These are phyloP conservation scores for Nesidiocoris tenuis DNA, from an alignment of 2,888 invertebrate genomes.

Conservation along the genomic window DNA sequence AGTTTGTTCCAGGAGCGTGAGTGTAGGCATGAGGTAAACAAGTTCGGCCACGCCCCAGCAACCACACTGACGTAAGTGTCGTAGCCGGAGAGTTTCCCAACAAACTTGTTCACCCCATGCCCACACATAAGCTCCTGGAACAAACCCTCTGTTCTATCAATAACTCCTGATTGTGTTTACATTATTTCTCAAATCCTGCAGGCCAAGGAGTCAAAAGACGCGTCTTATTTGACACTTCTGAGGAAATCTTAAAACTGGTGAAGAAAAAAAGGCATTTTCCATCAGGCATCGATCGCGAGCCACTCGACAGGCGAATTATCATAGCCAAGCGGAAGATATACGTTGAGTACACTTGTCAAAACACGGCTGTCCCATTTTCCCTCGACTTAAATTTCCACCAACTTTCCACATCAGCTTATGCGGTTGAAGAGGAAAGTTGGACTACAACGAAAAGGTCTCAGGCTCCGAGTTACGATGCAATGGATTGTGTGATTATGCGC, in stretches of 20 bases:
- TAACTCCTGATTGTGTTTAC: too few species aligned
- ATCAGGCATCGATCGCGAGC: constrained; percentile 17
- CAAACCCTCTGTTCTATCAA: too few species aligned
- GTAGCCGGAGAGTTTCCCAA: too few species aligned
- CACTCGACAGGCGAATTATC: constrained; percentile 18
- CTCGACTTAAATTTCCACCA: constrained; percentile 34
- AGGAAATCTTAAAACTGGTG: background rate
- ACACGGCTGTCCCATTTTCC: constrained; percentile 32
- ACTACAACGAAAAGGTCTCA: constrained; percentile 16
- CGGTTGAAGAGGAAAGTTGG: constrained; percentile 31
- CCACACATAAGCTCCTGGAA: too few species aligned
- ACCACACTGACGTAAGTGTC: too few species aligned
- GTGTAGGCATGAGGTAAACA: too few species aligned
- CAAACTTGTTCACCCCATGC: too few species aligned
- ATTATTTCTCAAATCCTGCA: too few species aligned
- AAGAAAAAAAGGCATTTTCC: constrained; percentile 10
- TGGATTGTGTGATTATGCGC: constrained; percentile 35
- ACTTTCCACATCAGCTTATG: constrained; percentile 36
- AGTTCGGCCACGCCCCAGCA: too few species aligned
- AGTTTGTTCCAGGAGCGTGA: too few species aligned
- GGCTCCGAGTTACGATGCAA: constrained; percentile 21
- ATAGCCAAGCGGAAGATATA: constrained; percentile 35
- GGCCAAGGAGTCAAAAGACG: too few species aligned
- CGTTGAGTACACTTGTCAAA: constrained; percentile 36
- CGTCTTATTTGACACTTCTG: too few species aligned